Percentiles rank a stretch among this genome's conserved stretches.
These are phyloP conservation scores for Aphelocoma californica DNA, from an alignment of 2,797 vertebrate genomes.

Conservation along the genomic window DNA sequence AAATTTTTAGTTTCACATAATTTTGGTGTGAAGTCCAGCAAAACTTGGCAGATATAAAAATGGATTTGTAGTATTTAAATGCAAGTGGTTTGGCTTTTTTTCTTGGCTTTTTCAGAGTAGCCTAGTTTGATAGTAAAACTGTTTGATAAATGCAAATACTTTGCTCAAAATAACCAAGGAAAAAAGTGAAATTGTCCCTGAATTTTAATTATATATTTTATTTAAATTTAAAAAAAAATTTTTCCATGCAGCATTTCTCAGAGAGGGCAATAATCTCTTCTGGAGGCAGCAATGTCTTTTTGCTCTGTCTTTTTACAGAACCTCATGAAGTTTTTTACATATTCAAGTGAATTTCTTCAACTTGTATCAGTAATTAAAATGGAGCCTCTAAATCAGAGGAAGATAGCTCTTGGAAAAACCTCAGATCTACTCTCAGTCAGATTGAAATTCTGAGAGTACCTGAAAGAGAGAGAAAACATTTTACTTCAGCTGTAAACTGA, in stretches of 20 bases:
- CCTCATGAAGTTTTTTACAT: neutral
- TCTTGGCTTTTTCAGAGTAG: neutral
- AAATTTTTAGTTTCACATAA: neutral
- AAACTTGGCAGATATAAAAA: neutral
- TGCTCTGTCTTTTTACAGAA: neutral
- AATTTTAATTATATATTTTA: neutral
- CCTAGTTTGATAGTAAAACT: neutral
- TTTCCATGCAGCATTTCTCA: neutral
- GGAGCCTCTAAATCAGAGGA: neutral
- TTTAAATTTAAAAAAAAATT: accelerated
- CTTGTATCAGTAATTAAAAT: neutral
- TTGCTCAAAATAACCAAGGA: neutral
- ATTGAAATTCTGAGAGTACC: neutral
- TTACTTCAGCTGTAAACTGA: neutral
- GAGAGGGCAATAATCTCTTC: neutral
- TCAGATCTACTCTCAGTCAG: neutral
- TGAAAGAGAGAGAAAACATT: neutral
- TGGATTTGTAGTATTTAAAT: neutral
- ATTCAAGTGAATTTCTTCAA: neutral
- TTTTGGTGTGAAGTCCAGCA: neutral
- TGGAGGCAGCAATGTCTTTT: neutral
- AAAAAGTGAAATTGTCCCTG: neutral
- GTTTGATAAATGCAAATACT: neutral
- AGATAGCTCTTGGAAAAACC: neutral
- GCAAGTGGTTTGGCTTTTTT: neutral